Base-by-base conservation (phyloP, 2,797 vertebrate genomes). In the Sebastes diaconus region DNA sequence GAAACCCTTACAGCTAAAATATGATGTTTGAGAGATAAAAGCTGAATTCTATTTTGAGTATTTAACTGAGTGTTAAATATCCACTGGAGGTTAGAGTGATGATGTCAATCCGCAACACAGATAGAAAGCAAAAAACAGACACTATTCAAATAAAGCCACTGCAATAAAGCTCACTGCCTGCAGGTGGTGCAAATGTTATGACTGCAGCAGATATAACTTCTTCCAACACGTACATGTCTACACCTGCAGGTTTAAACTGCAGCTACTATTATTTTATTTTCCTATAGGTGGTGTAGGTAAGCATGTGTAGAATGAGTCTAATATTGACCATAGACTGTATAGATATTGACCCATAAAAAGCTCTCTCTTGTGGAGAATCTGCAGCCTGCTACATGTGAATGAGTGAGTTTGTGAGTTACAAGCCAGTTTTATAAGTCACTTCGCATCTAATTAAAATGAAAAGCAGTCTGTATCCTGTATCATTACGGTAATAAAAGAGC, bases 381-480 rank as follows among this genome's bases (percentile, higher is more conserved):
- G 59, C 63, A 32, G 68, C 50, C 50, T 67, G 20, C 50, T 52
- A 9, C 58, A 79, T 76, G 77, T 83, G 60, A 84, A 75, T 78
- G 73, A 77, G 24, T 74, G 55, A 68, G 59, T 6, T 55, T 69
- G 42, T 74, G 46, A 66, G 25, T 79, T 82, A 80, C 76, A 68
- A 27, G 70, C 8, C 50, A 66, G 61, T 75, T 90, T 89, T 81
- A 88, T 72, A 73, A 67, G 64, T 78, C 24, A 84, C 77, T 88
- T 80, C 81, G 61, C 79, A 88, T 90, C 79, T 84, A 87, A 90
- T 92, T 91, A 89, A 85, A 91, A 93, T 79, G 76, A 85, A 86
- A 83, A 57, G 32, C 67, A 80, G 83, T 12, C 34, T 79, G 8
- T 27, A 67, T 81, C 80, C 90, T 77, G 83, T 86, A 74, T 89